Evolutionary conservation across 2,113 vertebrate species (phyloP), one percentile per base, ranked within the genome.

Genomic region (Petrocephalus microphthalmus): DNA sequence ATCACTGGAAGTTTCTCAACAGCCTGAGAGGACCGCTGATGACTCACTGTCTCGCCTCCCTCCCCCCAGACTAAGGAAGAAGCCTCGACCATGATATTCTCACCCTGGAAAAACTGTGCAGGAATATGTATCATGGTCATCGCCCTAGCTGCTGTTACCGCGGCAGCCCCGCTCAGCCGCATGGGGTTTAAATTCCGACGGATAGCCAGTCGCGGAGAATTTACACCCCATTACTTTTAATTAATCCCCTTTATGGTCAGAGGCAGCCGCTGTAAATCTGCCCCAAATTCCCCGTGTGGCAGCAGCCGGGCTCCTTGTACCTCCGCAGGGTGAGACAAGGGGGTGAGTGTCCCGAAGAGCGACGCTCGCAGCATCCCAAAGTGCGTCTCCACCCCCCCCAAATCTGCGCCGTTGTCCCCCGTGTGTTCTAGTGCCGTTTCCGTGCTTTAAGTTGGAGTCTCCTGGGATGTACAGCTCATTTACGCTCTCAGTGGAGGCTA

Each of bases 401-500:
- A 25, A 25, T 20, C 86, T 71, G 37, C n/a, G 0, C 13, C 13
- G 5, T 54, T 5, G 7, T n/a, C 11, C 37, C 57, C 60, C 54
- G 25, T n/a, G 51, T 20, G 53, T 60, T 60, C n/a, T 37, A n/a
- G 3, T 6, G 1, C 52, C 10, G 52, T 83, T 88, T 88, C 87
- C 37, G 78, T 25, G 22, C 53, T 37, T 5, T 84, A 19, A 88
- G 89, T 52, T 19, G 54, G 2, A 74, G 88, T 93, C 93, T 93
- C 93, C 56, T 81, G 93, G 93, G 94, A 93, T 88, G 88, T 92
- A 94, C 92, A 94, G 92, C 91, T 94, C 94, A 92, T 94, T 94
- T 93, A 51, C 88, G 92, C 92, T 94, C 92, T 94, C 92, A 94
- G 94, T 94, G 93, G 92, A 92, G 93, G 91, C 90, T 94, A 93